Conservation (phyloP, 2,797 vertebrate genomes). For the Alectoris magna region DNA sequence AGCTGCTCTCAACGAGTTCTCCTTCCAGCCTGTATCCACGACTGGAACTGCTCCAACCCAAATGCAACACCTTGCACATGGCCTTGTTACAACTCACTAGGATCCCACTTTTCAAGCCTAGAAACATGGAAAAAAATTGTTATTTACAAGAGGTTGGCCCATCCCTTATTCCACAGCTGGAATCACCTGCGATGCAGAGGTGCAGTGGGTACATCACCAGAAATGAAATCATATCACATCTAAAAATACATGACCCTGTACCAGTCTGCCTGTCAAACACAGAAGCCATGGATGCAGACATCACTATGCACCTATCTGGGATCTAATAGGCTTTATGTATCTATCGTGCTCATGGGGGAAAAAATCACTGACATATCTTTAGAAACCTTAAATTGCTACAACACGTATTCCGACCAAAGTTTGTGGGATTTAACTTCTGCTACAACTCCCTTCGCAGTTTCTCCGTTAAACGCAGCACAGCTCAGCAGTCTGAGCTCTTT, state of each 20-base stretch:
- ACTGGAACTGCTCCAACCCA: too few species aligned
- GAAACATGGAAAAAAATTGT: too few species aligned
- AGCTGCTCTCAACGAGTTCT: too few species aligned
- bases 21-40: too few species aligned
- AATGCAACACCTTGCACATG: too few species aligned
- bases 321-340: not conserved
- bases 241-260: slow-evolving; percentile 59
- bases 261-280: not conserved
- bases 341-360: not conserved
- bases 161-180: not conserved
- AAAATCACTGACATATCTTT: rapidly evolving
- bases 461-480: not conserved
- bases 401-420: not conserved
- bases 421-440: not conserved
- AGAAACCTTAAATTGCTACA: not conserved
- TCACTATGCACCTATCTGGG: not conserved
- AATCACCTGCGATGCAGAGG: not conserved
- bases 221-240: slow-evolving; percentile 1
- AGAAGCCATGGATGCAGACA: not conserved
- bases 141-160: not conserved
- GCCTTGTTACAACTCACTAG: too few species aligned
- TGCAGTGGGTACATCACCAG: not conserved
- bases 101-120: too few species aligned
- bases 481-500: not conserved
- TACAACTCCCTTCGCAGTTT: not conserved